Evolutionary conservation across 2,113 vertebrate genomes (phyloP).

Genomic region (Rhea pennata): DNA sequence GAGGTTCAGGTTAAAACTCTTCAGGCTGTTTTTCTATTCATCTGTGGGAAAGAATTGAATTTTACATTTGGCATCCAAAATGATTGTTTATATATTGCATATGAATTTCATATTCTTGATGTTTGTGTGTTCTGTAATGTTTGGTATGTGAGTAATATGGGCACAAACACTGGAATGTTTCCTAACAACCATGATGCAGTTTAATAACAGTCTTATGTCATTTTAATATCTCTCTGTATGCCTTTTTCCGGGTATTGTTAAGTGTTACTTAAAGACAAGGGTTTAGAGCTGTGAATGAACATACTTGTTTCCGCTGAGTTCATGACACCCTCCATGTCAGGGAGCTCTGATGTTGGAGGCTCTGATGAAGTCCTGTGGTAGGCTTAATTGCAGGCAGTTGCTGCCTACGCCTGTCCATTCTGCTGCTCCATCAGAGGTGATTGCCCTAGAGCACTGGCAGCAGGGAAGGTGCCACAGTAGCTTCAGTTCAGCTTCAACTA

Average conservation of each 20-base stretch:
- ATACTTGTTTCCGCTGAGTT: background rate
- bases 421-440: background rate
- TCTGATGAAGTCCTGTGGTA: background rate
- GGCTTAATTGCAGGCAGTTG: background rate
- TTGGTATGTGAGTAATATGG: conserved; percentile 20
- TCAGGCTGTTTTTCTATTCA: background rate
- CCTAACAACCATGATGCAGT: background rate
- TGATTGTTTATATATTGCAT: background rate
- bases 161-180: conserved; percentile 36
- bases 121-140: conserved; percentile 5
- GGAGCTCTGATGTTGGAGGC: background rate
- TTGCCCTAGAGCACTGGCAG: background rate
- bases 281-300: conserved; percentile 4
- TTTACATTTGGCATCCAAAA: background rate
- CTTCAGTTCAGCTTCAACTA: background rate
- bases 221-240: background rate
- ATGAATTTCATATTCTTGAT: conserved; percentile 7
- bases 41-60: background rate
- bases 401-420: background rate
- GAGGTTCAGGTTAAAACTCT: background rate
- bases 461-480: accelerated
- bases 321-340: background rate
- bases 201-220: background rate
- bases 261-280: background rate
- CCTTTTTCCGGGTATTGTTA: conserved; percentile 49